phyloP scores from a whole-genome alignment of 2,888 invertebrate species.

The Liodrosophila aerea region DNA sequence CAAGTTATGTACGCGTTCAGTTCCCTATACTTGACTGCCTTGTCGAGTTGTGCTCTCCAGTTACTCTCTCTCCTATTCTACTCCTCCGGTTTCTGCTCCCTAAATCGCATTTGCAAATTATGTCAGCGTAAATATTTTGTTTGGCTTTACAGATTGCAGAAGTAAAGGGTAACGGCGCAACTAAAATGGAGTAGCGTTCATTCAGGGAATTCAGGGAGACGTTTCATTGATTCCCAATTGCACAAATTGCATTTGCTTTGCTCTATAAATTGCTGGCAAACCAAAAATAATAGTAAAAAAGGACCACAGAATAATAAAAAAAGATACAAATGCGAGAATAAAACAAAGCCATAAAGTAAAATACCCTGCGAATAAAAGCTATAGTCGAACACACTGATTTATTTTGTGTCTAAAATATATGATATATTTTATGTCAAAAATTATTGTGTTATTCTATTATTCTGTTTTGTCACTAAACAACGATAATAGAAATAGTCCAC shows the following conservation, averaged over 20 bases:
- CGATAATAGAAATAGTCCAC: too few species aligned
- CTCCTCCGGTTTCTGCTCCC: background rate
- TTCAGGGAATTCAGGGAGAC: background rate
- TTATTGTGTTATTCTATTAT: too few species aligned
- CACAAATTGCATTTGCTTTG: constrained; percentile 35
- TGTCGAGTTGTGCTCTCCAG: constrained; percentile 4
- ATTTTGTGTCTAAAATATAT: too few species aligned
- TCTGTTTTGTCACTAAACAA: too few species aligned
- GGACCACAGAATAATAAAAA: background rate
- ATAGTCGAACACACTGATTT: too few species aligned
- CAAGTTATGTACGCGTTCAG: constrained; percentile 10
- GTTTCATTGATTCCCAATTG: constrained; percentile 16
- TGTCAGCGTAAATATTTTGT: constrained; percentile 26
- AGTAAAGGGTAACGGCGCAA: background rate
- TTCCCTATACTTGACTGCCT: constrained; percentile 33
- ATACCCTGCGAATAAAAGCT: too few species aligned
- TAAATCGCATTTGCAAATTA: constrained; percentile 32
- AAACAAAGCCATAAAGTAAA: too few species aligned
- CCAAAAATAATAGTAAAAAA: constrained; percentile 2
- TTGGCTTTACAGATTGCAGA: constrained; percentile 19
- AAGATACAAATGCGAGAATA: too few species aligned
- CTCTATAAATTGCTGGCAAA: constrained; percentile 14
- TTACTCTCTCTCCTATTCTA: background rate
- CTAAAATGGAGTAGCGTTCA: too few species aligned
- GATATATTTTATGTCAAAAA: too few species aligned